Evolutionary conservation across 2,113 vertebrate genomes (phyloP), one percentile per base, ranked within the genome.

Genomic region (Lamprotornis superbus): DNA sequence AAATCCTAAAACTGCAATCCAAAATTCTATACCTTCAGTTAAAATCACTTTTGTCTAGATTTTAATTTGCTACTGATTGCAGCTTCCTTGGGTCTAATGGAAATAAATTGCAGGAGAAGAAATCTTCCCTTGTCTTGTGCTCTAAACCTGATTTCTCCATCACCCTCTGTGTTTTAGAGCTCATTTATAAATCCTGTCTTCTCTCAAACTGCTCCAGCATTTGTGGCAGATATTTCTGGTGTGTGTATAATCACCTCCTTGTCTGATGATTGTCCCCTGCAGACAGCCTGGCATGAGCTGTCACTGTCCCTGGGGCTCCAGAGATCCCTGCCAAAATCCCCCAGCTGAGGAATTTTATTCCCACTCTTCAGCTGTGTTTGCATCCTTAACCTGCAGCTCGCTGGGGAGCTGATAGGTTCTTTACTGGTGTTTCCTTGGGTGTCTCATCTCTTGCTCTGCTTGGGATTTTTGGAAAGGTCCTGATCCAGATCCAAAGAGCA

Each of bases 211-310:
- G 13, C 23, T 71, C 53, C 61, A 46, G 33, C 14, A 0, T 27
- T 88, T 42, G 68, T 55, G 87, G 70, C 61, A 60, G 93, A 23
- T 55, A 70, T 42, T 87, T 53, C 61, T 7, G 12, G 39, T 25
- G 57, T 70, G 75, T 67, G 50, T 44, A 25, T 31, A 70, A 90
- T 63, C 87, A 88, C 71, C 82, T 82, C 46, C 83, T 83, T 61
- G 67, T 57, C 50, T 70, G 84, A 50, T 2, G 16, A 87, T 88
- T 37, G 59, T 83, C 44, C 60, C 92, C 86, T 81, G 65, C 93
- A 94, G 91, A 40, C 6, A 83, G 63, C 85, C 87, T 95, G 94
- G 82, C 90, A 52, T 3, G 75, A 77, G 87, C 87, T 69, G 44
- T 35, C 71, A 5, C 71, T 60, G 82, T 1, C 85, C 64, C 0